Evolutionary conservation across 2,888 invertebrate genomes (phyloP).

Genomic region (Ischnus inquisitorius): DNA sequence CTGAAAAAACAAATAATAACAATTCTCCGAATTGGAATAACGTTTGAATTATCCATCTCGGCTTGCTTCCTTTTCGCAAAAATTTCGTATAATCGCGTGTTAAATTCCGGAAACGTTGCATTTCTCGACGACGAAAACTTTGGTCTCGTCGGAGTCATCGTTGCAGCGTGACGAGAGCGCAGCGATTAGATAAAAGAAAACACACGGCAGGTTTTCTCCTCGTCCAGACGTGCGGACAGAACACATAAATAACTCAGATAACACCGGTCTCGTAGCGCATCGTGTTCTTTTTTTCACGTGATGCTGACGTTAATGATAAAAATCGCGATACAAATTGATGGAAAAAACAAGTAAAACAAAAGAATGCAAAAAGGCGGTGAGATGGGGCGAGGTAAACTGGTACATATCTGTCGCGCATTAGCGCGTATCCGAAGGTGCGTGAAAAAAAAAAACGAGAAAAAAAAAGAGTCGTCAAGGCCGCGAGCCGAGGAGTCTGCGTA

Average conservation of each 20-base stretch:
- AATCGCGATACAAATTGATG: slow-evolving; percentile 12
- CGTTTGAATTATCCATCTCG: slow-evolving; percentile 13
- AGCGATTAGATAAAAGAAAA: slow-evolving; percentile 2
- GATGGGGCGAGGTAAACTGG: slow-evolving; percentile 46
- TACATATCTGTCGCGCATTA: slow-evolving; percentile 61
- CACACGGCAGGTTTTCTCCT: not conserved
- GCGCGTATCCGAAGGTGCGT: slow-evolving; percentile 60
- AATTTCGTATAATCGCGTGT: slow-evolving; percentile 9
- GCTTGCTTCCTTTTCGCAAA: slow-evolving; percentile 2
- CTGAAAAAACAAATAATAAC: slow-evolving; percentile 78
- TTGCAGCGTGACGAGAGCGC: not conserved
- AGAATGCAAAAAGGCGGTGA: not conserved
- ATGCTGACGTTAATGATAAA: not conserved
- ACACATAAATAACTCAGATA: not conserved
- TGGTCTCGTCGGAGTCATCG: not conserved
- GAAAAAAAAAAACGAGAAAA: slow-evolving; percentile 36
- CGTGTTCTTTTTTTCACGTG: not conserved
- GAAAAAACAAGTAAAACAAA: not conserved
- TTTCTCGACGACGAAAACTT: not conserved
- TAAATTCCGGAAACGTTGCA: slow-evolving; percentile 28
- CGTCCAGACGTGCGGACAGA: not conserved
- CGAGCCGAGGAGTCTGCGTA: slow-evolving; percentile 15
- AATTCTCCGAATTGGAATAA: slow-evolving; percentile 23
- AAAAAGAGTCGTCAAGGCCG: slow-evolving; percentile 56
- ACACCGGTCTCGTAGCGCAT: not conserved